Percentiles rank a stretch among this genome's conserved stretches.
phyloP scores from a whole-genome alignment of 30 jellyfish, hydroid and myxozoan species.

The Chrysaora quinquecirrha region DNA sequence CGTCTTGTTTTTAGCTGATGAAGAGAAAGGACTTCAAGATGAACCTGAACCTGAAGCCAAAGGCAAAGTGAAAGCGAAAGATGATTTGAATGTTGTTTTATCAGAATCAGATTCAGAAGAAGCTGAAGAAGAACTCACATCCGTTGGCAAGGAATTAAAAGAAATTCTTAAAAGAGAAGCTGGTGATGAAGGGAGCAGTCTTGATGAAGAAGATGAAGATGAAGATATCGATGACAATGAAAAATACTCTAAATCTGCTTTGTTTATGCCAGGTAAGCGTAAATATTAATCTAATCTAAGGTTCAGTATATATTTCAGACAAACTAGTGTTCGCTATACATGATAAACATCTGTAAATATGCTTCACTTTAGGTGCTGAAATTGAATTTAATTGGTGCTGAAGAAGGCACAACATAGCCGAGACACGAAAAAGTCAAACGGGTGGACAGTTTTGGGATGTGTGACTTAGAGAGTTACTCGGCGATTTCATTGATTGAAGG shows the following conservation, averaged over 20 bases:
- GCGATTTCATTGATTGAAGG: no score
- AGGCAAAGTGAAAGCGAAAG: constrained; percentile 78
- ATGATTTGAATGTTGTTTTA: constrained; percentile 76
- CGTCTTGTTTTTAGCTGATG: constrained; percentile 73
- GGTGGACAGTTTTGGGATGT: no score
- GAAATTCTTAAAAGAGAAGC: constrained; percentile 81
- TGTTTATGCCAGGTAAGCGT: constrained; percentile 92
- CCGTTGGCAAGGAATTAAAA: constrained; percentile 88
- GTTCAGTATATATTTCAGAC: no score
- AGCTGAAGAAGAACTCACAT: constrained; percentile 72
- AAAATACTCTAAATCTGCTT: constrained; percentile 84
- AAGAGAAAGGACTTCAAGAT: constrained; percentile 74
- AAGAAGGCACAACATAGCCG: no score
- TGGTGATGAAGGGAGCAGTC: constrained; percentile 75
- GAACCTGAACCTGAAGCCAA: constrained; percentile 94
- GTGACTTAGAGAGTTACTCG: no score
- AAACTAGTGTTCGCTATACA: no score
- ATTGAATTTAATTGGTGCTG: no score
- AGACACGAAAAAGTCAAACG: no score
- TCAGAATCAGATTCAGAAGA: constrained; percentile 83
- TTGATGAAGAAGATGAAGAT: constrained; percentile 81
- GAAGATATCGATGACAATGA: constrained; percentile 88
- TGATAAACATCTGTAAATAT: no score
- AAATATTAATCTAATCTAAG: neutral
- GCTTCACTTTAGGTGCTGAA: no score